Conservation (phyloP, 2,888 invertebrate species). For the Cerastis leucographa region DNA sequence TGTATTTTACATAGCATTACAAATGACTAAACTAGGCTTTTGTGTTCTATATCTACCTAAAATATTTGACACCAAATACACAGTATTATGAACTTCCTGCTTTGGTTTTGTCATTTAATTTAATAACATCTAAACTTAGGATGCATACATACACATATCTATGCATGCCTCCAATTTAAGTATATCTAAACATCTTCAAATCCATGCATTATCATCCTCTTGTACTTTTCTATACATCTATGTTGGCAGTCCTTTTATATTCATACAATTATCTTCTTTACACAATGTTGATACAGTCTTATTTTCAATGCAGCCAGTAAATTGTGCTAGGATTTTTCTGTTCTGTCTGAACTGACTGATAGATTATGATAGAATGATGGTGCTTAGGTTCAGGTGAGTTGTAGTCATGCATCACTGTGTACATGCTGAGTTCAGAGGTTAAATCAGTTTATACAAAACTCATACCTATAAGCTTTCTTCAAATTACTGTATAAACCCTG, state of each 20-base stretch:
- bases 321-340: neutral
- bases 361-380: neutral
- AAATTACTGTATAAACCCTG: neutral
- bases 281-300: neutral
- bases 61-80: slow-evolving; percentile 7
- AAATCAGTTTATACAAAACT: neutral
- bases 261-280: neutral
- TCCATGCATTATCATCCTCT: neutral
- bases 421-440: neutral
- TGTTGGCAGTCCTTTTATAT: neutral
- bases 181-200: neutral
- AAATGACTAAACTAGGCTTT: neutral
- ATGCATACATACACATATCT: neutral
- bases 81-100: slow-evolving; percentile 26
- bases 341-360: neutral
- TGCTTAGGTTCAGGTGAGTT: neutral
- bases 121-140: neutral
- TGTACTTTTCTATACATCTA: neutral
- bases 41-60: neutral
- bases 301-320: neutral
- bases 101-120: slow-evolving; percentile 13
- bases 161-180: neutral
- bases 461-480: neutral
- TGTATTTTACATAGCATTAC: slow-evolving; percentile 2
- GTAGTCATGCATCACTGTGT: no score